phyloP scores from a whole-genome alignment of 1,140 invertebrate species.

The Plectrocnemia conspersa region DNA sequence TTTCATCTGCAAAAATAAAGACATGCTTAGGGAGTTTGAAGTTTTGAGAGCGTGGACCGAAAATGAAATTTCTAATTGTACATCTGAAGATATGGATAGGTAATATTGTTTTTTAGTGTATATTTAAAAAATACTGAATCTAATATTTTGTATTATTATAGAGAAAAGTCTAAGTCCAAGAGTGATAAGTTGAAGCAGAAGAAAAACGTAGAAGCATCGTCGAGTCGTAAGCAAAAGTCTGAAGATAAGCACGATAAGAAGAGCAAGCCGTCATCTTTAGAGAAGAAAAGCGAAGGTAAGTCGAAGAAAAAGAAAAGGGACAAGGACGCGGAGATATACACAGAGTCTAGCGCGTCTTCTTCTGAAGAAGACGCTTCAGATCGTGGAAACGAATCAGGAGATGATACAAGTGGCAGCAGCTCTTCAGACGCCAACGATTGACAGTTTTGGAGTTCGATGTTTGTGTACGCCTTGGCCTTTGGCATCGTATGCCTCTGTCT shows the following conservation, averaged over 20 bases:
- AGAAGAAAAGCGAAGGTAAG: constrained; percentile 11
- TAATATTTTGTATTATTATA: no score
- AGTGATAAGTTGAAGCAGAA: not conserved
- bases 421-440: constrained; percentile 25
- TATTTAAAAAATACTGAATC: no score
- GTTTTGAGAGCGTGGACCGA: constrained; percentile 46
- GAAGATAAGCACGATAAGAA: not conserved
- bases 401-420: constrained; percentile 14
- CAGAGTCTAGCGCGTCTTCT: constrained; percentile 20
- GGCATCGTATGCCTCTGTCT: constrained; percentile 17
- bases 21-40: constrained; percentile 47
- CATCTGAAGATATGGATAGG: constrained; percentile 8
- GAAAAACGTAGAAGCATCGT: not conserved
- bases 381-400: constrained; percentile 5
- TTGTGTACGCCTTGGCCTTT: constrained; percentile 20
- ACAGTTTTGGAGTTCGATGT: constrained; percentile 25
- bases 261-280: not conserved
- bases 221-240: not conserved
- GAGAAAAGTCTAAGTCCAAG: no score
- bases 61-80: constrained; percentile 40
- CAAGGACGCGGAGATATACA: constrained; percentile 22
- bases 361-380: constrained; percentile 12
- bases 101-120: no score
- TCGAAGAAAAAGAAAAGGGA: constrained; percentile 18
- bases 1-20: constrained; percentile 46